Evolutionary conservation across 2,797 vertebrate genomes (phyloP), one percentile per base, ranked within the genome.

Genomic region (Betta splendens): DNA sequence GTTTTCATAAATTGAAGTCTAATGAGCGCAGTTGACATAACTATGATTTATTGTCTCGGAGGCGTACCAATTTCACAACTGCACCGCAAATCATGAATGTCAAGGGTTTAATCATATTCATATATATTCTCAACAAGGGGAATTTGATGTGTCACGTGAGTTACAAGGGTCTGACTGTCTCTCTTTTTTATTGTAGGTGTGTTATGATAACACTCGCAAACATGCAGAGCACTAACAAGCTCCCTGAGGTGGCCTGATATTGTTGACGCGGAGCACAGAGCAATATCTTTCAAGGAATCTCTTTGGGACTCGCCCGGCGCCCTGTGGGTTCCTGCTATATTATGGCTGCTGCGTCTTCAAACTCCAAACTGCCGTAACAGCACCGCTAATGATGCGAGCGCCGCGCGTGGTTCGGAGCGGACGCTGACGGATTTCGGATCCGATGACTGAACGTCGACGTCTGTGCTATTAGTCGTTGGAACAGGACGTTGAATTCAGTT

Each of bases 1-100:
- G 82, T 89, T 89, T 89, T 88, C 87, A 87, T 89, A 90, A 91
- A 89, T 90, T 86, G 85, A 89, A 85, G 85, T 81, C 86, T 91
- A 91, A 90, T 91, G 89, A 90, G 89, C 78, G 33, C 75, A 75
- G 76, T 86, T 89, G 87, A 90, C 89, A 88, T 86, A 88, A 89
- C 81, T 55, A 69, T 84, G 88, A 91, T 91, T 87, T 89, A 91
- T 91, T 75, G 84, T 90, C 85, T 86, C 84, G 9, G 77, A 85
- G 81, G 83, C 80, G 84, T 79, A 87, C 76, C 82, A 87, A 85
- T 89, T 88, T 80, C 77, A 79, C 81, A 82, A 65, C 65, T 49
- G 79, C 84, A 58, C 70, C 67, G 87, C 72, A 85, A 86, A 89
- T 89, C 82, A 84, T 84, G 80, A 83, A 89, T 84, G 87, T 87